Base-by-base conservation (phyloP, 1,140 invertebrate species). In the Neelides sp. region DNA sequence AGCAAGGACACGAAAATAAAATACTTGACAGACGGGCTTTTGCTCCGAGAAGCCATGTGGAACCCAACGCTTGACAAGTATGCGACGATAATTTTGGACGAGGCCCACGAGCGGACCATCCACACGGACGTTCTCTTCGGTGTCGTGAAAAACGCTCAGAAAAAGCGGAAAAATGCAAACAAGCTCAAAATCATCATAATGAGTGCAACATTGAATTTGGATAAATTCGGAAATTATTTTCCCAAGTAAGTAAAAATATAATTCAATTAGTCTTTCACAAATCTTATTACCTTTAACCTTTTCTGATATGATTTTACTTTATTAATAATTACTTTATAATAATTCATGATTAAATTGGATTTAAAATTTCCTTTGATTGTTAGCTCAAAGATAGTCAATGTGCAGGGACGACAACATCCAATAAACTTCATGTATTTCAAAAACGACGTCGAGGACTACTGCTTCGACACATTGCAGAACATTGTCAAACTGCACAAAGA, bases 61-160 rank as follows among this genome's bases (percentile, higher is more conserved):
- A 81, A 87, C 66, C 75, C 76, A 34, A 66, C 78, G 15, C 62
- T 86, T 3, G 76, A 71, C 44, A 77, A 78, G 54, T 97, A 97
- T 66, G 80, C 78, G 15, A 70, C 89, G 22, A 77, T 98, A 5
- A 83, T 99, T 50, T 71, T 98, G 41, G 95, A 99, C 70, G 95
- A 99, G 68, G 93, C 90, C 40, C 95, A 99, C 67, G 95, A 98
- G 70, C 72, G 95, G 35, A 95, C 93, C 0, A 78, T 98, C 1
- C 85, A 92, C 60, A 96, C 91, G 0, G 95, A 99, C 72, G 74
- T 98, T 2, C 71, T 97, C 0, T 81, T 96, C 72, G 81, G 82
- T 50, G 75, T 92, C 7, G 40, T 59, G 13, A 55, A 48, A 37
- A 34, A 52, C 17, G 56, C 52, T 5, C 44, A 48, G 32, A 20